Percentiles rank a stretch among this genome's conserved stretches.
phyloP scores from a whole-genome alignment of 2,888 invertebrate genomes.

The Trypoxylon attenuatum region DNA sequence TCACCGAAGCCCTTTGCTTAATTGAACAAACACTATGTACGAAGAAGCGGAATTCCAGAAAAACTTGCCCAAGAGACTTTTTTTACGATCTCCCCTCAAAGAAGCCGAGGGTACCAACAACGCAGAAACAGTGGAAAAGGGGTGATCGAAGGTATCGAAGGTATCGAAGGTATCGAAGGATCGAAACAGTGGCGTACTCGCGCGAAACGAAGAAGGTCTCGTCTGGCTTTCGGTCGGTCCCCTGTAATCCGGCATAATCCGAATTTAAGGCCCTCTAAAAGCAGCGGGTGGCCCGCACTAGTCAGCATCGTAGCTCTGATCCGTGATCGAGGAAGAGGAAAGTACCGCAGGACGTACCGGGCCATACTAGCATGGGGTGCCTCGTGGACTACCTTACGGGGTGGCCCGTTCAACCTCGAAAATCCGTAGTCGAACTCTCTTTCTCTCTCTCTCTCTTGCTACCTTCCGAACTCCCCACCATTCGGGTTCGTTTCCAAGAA shows the following conservation, averaged over 20 bases:
- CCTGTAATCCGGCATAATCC: slow-evolving; percentile 65
- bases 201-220: background rate
- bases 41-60: too few relatives aligned
- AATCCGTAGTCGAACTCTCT: slow-evolving; percentile 45
- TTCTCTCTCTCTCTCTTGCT: slow-evolving; percentile 36
- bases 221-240: slow-evolving; percentile 29
- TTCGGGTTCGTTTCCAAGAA: slow-evolving; percentile 59
- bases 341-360: slow-evolving; percentile 3
- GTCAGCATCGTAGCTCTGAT: too few relatives aligned
- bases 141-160: background rate
- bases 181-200: too few relatives aligned
- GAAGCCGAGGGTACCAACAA: background rate
- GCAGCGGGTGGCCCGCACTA: slow-evolving; percentile 60
- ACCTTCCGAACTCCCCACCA: too few relatives aligned
- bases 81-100: background rate
- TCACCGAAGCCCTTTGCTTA: too few relatives aligned
- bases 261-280: slow-evolving; percentile 63
- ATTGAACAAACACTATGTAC: too few relatives aligned
- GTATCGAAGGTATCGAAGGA: too few relatives aligned
- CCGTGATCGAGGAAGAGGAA: slow-evolving; percentile 22
- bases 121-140: background rate
- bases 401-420: slow-evolving; percentile 16
- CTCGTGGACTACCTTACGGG: background rate
- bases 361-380: background rate
- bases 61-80: background rate